A percentile compares a stretch with the other conserved stretches of the same genome.
phyloP scores from a whole-genome alignment of 2,113 vertebrate genomes.

The Syngnathus scovelli region DNA sequence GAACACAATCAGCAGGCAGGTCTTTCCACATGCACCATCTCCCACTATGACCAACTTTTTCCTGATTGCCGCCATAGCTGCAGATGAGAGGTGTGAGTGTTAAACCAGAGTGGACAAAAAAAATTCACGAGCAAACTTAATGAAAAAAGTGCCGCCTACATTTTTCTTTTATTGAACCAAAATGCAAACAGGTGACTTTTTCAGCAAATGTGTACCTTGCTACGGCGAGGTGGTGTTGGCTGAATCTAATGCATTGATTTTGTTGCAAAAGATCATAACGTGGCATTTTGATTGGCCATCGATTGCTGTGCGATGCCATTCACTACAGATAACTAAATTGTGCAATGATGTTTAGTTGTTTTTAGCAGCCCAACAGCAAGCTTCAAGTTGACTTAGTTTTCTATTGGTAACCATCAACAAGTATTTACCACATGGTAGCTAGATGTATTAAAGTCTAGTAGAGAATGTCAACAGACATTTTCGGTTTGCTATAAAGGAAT shows the following conservation, averaged over 20 bases:
- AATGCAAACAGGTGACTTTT: no score
- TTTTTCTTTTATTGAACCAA: no score
- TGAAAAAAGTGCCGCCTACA: no score
- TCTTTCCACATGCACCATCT: conserved; percentile 97
- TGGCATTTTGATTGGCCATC: neutral
- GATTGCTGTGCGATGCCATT: neutral
- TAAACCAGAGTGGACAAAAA: neutral
- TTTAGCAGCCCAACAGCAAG: neutral
- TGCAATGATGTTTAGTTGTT: neutral
- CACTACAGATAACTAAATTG: no score
- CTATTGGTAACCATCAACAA: neutral
- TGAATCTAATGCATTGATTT: neutral
- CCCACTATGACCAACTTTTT: conserved; percentile 99
- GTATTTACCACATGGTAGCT: neutral
- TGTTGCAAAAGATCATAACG: neutral
- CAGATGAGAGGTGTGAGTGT: conserved; percentile 9
- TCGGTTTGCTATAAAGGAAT: neutral
- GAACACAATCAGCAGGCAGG: conserved; percentile 96
- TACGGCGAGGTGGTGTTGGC: no score
- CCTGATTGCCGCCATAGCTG: conserved; percentile 96
- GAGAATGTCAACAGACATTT: neutral
- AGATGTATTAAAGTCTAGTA: neutral
- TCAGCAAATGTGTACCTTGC: no score
- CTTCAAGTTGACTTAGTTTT: neutral
- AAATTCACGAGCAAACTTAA: no score